These are phyloP conservation scores for Drosophila barbarae DNA, from an alignment of 2,888 invertebrate species.

Conservation along the genomic window DNA sequence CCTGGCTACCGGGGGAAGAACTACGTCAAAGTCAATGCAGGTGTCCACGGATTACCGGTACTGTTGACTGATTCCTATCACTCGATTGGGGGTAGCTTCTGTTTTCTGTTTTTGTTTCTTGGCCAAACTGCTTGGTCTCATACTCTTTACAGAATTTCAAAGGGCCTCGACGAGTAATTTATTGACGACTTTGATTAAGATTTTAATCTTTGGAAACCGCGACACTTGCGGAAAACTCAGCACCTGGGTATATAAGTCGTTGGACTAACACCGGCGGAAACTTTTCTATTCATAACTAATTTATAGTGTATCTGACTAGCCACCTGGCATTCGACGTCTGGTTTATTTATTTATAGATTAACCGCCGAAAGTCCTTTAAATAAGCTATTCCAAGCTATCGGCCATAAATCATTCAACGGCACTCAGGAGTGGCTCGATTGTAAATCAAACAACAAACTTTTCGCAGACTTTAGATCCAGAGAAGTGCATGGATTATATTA, in stretches of 20 bases:
- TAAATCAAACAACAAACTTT: constrained; percentile 25
- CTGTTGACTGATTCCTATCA: constrained; percentile 27
- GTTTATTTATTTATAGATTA: constrained; percentile 5
- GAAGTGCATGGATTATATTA: constrained; percentile 8
- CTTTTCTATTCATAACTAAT: constrained; percentile 4
- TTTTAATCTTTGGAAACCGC: constrained; percentile 7
- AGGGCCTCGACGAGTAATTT: constrained; percentile 2
- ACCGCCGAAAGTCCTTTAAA: constrained; percentile 21
- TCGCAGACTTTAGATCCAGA: constrained; percentile 22
- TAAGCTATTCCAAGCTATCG: constrained; percentile 1
- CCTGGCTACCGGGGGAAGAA: constrained; percentile 11
- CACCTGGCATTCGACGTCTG: background rate
- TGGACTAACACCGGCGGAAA: background rate
- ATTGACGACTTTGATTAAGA: constrained; percentile 12
- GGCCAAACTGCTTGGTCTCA: background rate
- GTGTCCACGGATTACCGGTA: constrained; percentile 31
- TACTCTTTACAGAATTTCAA: constrained; percentile 4
- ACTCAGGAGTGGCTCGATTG: constrained; percentile 21
- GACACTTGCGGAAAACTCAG: background rate
- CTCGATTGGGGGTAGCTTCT: constrained; percentile 24
- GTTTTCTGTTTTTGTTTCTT: background rate
- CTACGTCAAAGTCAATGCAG: constrained; percentile 36
- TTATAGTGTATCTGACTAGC: constrained; percentile 3
- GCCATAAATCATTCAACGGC: constrained; percentile 26
- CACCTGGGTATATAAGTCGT: background rate